Percentiles rank a stretch among this genome's conserved stretches.
Evolutionary conservation across 1,140 invertebrate genomes (phyloP).

Genomic region (Papilio xuthus): DNA sequence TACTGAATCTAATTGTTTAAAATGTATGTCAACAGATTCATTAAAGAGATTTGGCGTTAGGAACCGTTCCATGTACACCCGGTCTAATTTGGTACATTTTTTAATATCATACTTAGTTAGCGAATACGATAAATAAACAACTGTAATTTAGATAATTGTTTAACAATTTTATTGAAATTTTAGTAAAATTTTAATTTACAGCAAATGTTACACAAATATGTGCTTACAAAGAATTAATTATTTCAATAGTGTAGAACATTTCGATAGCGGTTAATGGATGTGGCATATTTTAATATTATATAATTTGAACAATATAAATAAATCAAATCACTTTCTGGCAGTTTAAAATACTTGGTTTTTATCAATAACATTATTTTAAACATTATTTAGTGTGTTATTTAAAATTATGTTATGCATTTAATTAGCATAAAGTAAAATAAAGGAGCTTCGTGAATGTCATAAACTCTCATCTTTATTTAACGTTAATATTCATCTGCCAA

Average conservation of each 20-base stretch:
- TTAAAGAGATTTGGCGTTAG: no score
- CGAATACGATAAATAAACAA: no score
- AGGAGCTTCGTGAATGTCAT: conserved; percentile 30
- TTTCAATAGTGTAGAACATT: no score
- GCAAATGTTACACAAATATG: no score
- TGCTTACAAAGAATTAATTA: no score
- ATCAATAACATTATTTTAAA: background rate
- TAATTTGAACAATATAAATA: background rate
- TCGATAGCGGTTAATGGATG: no score
- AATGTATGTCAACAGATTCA: background rate
- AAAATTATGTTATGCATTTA: conserved; percentile 3
- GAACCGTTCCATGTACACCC: no score
- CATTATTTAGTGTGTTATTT: background rate
- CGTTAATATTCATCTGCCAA: conserved; percentile 31
- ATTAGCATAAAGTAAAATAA: conserved; percentile 31
- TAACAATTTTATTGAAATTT: no score
- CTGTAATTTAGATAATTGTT: no score
- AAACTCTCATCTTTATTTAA: conserved; percentile 37
- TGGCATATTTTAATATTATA: background rate
- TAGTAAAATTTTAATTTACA: no score
- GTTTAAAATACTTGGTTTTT: background rate
- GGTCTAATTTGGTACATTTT: no score
- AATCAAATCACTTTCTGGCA: background rate
- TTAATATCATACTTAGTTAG: no score
- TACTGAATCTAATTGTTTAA: background rate